Base-by-base conservation (phyloP, 2,113 vertebrate genomes). In the Pyxicephalus adspersus region DNA sequence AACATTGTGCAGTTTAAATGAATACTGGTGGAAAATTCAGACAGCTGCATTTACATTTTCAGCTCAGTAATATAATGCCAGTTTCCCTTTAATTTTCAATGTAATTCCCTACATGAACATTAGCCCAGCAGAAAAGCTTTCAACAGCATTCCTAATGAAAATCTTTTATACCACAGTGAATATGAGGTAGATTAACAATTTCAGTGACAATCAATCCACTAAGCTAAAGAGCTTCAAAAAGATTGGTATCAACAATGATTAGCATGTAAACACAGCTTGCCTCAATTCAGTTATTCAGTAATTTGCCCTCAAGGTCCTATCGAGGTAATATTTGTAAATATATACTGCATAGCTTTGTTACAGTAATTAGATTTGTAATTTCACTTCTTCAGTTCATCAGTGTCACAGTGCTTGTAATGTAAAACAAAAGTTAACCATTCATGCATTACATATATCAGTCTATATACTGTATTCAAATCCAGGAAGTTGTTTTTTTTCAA, bases 61-160 rank as follows among this genome's bases (percentile, higher is more conserved):
- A 45, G 38, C 38, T 13, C 38, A 45, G 38, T 45, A 45, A 45
- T 11, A 45, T n/a, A 57, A 34, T 29, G 29, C 17, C 51, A 16
- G 3, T 74, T 38, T 74, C 25, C 15, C 71, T 74, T 85, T 61
- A 86, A 86, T 66, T 83, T 87, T 86, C 76, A 77, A 68, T 80
- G 80, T 86, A 84, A 86, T 87, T 86, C 84, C 70, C 20, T 83
- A 70, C 84, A 74, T 55, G 87, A 88, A 81, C 34, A 4, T 84
- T 86, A 85, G 1, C 3, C 45, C 28, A 23, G 34, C 31, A 79
- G 65, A 68, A 60, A 68, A 79, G 77, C 65, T 45, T 79, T 68
- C 64, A 45, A 57, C 52, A 66, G 64, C 67, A 79, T 79, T 60
- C 52, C 52, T 55, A 67, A 58, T 78, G 76, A 78, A 78, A 78